phyloP scores from a whole-genome alignment of 1,140 invertebrate genomes.

The Parapsyche elsis region DNA sequence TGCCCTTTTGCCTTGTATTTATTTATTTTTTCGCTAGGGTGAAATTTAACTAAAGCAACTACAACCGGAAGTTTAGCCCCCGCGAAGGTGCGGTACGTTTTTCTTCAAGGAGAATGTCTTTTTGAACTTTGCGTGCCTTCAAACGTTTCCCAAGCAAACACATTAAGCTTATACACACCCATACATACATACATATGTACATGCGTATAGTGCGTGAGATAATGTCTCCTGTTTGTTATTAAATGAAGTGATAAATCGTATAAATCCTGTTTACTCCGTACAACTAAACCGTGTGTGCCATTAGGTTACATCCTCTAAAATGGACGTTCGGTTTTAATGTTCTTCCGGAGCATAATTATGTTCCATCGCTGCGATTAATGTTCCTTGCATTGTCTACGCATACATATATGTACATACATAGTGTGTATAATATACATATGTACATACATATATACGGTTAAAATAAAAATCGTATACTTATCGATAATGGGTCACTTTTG shows the following conservation, averaged over 20 bases:
- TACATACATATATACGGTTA: neutral
- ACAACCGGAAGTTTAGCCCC: no score
- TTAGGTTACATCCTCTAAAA: constrained; percentile 3
- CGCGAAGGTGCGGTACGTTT: neutral
- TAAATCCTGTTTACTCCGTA: neutral
- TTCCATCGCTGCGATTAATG: neutral
- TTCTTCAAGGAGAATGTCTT: neutral
- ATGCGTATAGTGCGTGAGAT: neutral
- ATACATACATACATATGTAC: neutral
- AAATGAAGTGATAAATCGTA: constrained; percentile 18
- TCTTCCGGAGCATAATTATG: neutral
- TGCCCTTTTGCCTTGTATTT: neutral
- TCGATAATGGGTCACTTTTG: neutral
- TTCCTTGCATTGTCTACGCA: no score
- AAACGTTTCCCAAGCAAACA: neutral
- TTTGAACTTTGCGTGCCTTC: neutral
- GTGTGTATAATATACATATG: neutral
- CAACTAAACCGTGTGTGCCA: neutral
- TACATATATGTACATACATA: neutral
- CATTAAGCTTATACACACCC: neutral
- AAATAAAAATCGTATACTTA: no score
- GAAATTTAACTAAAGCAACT: no score
- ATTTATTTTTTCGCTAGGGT: neutral
- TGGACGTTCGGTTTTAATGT: neutral
- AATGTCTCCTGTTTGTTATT: neutral